phyloP scores from a whole-genome alignment of 1,140 invertebrate genomes.

The Probaryconus sp. region DNA sequence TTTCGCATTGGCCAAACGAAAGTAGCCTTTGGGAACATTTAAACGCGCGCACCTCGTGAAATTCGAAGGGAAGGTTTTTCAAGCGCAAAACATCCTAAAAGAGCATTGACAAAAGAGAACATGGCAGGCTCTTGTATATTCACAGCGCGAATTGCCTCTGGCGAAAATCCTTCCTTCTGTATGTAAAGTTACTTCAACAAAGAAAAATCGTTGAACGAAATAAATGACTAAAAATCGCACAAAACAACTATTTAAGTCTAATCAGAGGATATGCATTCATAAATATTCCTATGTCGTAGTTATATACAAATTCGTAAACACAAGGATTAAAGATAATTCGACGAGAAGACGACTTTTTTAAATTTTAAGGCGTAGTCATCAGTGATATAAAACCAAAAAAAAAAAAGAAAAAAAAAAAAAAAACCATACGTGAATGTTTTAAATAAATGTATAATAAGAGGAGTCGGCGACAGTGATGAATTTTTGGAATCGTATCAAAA shows the following conservation, averaged over 20 bases:
- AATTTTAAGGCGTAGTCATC: slow-evolving; percentile 66
- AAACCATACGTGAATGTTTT: slow-evolving; percentile 73
- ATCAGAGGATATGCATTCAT: slow-evolving; percentile 55
- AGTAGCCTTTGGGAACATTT: too few relatives aligned
- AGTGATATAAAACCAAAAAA: slow-evolving; percentile 57
- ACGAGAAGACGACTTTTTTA: slow-evolving; percentile 30
- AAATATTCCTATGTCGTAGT: slow-evolving; percentile 59
- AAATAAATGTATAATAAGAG: slow-evolving; percentile 69
- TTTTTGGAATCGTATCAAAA: slow-evolving; percentile 35
- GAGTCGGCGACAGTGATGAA: slow-evolving; percentile 23
- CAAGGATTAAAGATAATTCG: slow-evolving; percentile 24
- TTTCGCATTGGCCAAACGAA: too few relatives aligned
- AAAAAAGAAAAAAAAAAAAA: slow-evolving; percentile 2
- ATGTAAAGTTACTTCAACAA: slow-evolving; percentile 21
- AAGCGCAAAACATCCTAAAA: background rate
- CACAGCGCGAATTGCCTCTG: slow-evolving; percentile 31
- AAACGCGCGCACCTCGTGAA: too few relatives aligned
- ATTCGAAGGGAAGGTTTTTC: too few relatives aligned
- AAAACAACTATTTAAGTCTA: slow-evolving; percentile 65
- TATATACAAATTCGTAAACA: slow-evolving; percentile 18
- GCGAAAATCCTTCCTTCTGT: slow-evolving; percentile 46
- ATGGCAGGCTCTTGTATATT: slow-evolving; percentile 8
- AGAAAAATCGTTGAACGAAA: slow-evolving; percentile 37
- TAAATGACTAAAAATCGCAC: slow-evolving; percentile 63
- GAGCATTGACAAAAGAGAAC: slow-evolving; percentile 1